Percentiles rank a stretch among this genome's conserved stretches.
Evolutionary conservation across 2,888 invertebrate genomes (phyloP).

Genomic region (Arrhopalites spinosus): DNA sequence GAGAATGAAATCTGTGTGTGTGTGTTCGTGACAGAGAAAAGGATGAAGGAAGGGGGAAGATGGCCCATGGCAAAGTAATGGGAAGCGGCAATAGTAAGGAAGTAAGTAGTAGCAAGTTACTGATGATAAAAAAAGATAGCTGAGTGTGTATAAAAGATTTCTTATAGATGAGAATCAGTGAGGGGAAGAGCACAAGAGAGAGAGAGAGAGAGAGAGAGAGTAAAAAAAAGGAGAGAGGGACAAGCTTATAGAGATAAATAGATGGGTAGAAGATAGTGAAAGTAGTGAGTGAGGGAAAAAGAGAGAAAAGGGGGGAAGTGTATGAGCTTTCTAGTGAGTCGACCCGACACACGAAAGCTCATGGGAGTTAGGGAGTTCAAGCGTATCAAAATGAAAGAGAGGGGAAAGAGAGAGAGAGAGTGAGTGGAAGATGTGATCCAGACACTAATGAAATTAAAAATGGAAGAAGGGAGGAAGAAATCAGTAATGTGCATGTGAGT

Average conservation of each 20-base stretch:
- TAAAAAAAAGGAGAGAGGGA: background rate
- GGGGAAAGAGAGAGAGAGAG: slow-evolving; percentile 19
- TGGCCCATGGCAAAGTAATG: background rate
- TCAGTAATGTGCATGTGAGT: background rate
- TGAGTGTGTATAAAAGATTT: slow-evolving; percentile 17
- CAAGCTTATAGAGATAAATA: slow-evolving; percentile 1
- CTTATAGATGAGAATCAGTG: slow-evolving; percentile 13
- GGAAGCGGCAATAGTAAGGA: background rate
- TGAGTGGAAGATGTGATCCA: slow-evolving; percentile 50
- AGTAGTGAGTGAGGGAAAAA: background rate
- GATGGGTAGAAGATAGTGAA: slow-evolving; percentile 3
- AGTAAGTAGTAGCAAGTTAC: background rate
- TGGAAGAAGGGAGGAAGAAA: slow-evolving; percentile 38
- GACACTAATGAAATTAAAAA: slow-evolving; percentile 56
- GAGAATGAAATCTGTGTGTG: background rate
- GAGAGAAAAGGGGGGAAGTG: background rate
- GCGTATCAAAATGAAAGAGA: slow-evolving; percentile 53
- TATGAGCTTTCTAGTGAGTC: background rate
- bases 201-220: slow-evolving; percentile 3
- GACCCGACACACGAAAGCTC: slow-evolving; percentile 40
- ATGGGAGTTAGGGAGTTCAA: slow-evolving; percentile 51
- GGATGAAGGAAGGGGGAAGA: background rate
- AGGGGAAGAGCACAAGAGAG: slow-evolving; percentile 3
- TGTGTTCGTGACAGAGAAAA: background rate
- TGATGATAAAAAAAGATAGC: slow-evolving; percentile 6